A percentile compares a stretch with the other conserved stretches of the same genome.
Evolutionary conservation across 2,113 vertebrate species (phyloP).

Genomic region (Varanus komodoensis): DNA sequence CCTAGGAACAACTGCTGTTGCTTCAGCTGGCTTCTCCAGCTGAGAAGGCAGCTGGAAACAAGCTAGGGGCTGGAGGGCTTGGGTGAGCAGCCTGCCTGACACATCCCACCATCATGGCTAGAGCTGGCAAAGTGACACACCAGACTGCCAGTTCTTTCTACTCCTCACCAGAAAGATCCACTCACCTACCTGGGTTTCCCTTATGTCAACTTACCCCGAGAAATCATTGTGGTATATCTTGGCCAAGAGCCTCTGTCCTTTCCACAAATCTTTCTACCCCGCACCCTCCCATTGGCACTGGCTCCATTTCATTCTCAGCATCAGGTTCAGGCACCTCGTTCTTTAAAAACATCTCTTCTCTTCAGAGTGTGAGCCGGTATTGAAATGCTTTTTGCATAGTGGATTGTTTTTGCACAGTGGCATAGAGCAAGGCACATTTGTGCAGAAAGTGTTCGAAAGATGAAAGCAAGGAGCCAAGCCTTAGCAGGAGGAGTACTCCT

Average conservation of each 20-base stretch:
- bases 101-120: neutral
- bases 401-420: neutral
- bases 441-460: neutral
- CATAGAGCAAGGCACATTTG: neutral
- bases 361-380: neutral
- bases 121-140: neutral
- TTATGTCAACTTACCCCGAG: neutral
- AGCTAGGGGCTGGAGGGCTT: neutral
- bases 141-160: neutral
- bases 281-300: neutral
- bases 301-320: neutral
- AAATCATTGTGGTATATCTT: neutral
- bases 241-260: neutral
- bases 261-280: neutral
- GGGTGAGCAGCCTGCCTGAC: neutral
- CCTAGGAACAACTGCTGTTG: no score
- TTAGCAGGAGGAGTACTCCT: neutral
- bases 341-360: neutral
- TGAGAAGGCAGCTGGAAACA: neutral
- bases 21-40: no score
- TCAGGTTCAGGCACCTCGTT: neutral
- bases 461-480: neutral
- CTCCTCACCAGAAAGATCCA: neutral
- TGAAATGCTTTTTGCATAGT: neutral
- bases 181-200: neutral